phyloP scores from a whole-genome alignment of 2,113 vertebrate species.

The Papio anubis region DNA sequence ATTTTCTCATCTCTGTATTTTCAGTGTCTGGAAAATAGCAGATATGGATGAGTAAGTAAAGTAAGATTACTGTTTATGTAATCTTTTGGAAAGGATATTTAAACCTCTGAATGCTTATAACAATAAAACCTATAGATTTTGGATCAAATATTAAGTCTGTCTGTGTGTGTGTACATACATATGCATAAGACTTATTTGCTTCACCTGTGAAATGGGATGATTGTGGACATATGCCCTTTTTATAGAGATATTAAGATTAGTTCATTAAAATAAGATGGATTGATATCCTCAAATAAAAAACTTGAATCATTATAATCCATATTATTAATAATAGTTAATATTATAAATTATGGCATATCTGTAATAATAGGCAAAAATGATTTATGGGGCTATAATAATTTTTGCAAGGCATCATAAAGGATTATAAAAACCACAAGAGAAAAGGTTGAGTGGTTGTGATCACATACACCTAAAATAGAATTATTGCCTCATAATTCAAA shows the following conservation, averaged over 20 bases:
- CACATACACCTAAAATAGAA: constrained; percentile 14
- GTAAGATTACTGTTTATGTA: not conserved
- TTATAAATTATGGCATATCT: constrained; percentile 48
- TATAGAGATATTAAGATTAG: constrained; percentile 46
- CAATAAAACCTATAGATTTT: not conserved
- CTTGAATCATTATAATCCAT: constrained; percentile 30
- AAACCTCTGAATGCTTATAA: not conserved
- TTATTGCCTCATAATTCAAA: constrained; percentile 39
- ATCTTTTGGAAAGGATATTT: not conserved
- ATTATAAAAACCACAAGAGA: constrained; percentile 16
- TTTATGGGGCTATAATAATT: constrained; percentile 59
- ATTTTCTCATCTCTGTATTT: not conserved
- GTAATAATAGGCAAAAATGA: constrained; percentile 32
- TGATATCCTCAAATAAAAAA: constrained; percentile 55
- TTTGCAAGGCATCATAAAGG: not conserved
- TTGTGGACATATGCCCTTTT: constrained; percentile 24
- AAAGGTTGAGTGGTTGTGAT: constrained; percentile 48
- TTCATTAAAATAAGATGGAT: constrained; percentile 36
- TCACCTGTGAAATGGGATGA: constrained; percentile 35
- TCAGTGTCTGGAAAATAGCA: not conserved
- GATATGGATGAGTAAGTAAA: not conserved
- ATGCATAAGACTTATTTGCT: not conserved
- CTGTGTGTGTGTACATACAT: not conserved
- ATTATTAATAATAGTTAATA: constrained; percentile 24
- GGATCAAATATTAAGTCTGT: not conserved